A percentile compares a stretch with the other conserved stretches of the same genome.
Evolutionary conservation across 2,113 vertebrate genomes (phyloP).

Genomic region (Hoplias malabaricus): DNA sequence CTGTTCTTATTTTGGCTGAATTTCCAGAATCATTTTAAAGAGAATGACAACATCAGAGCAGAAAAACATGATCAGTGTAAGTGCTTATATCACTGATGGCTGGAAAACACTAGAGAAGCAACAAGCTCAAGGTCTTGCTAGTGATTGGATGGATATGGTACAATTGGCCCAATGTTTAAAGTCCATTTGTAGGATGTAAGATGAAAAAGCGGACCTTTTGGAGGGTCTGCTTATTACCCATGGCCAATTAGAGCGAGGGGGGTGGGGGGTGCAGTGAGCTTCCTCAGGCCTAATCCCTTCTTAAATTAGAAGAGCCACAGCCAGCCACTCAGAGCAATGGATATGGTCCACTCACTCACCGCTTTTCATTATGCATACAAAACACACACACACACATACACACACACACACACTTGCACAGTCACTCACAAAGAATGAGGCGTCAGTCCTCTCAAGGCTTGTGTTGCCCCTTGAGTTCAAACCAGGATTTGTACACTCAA

Average conservation of each 20-base stretch:
- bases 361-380: constrained; percentile 63
- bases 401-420: constrained; percentile 36
- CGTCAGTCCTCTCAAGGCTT: constrained; percentile 41
- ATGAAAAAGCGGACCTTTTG: constrained; percentile 46
- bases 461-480: constrained; percentile 42
- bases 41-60: not conserved
- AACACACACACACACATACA: constrained; percentile 33
- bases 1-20: not conserved
- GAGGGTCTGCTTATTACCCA: constrained; percentile 63
- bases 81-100: not conserved
- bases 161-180: constrained; percentile 41
- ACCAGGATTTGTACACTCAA: constrained; percentile 62
- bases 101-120: not conserved
- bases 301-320: constrained; percentile 62
- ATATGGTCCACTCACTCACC: constrained; percentile 60
- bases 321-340: constrained; percentile 46
- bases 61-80: not conserved
- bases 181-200: constrained; percentile 19
- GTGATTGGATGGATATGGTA: constrained; percentile 23
- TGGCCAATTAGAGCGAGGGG: constrained; percentile 65
- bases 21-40: not conserved
- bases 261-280: constrained; percentile 58
- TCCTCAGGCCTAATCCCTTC: constrained; percentile 64
- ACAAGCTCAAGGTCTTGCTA: constrained; percentile 13
- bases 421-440: constrained; percentile 41